phyloP scores from a whole-genome alignment of 2,797 vertebrate genomes.

The Ctenopoma kingsleyae region DNA sequence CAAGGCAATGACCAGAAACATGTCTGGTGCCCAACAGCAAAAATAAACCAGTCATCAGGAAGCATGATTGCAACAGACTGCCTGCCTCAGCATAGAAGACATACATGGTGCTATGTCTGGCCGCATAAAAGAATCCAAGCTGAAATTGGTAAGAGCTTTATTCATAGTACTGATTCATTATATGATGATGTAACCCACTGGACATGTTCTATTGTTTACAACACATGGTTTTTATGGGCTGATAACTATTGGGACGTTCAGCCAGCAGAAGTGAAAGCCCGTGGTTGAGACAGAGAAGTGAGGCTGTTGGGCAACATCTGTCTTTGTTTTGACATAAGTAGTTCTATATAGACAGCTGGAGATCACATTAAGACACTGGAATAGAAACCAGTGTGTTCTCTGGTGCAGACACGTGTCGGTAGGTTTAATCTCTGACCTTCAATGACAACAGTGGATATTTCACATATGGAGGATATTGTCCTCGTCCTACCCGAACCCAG shows the following conservation, averaged over 20 bases:
- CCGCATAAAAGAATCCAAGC: background rate
- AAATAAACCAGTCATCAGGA: slow-evolving; percentile 48
- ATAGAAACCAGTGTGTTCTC: slow-evolving; percentile 8
- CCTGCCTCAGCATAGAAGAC: slow-evolving; percentile 51
- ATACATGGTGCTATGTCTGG: background rate
- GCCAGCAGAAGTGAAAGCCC: slow-evolving; percentile 69
- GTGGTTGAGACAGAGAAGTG: slow-evolving; percentile 69
- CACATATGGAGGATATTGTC: background rate
- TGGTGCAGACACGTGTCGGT: background rate
- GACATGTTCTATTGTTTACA: background rate
- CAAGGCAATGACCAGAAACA: slow-evolving; percentile 1
- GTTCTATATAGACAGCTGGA: slow-evolving; percentile 40
- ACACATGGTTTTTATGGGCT: background rate
- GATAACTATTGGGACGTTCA: background rate
- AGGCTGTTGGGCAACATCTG: slow-evolving; percentile 49
- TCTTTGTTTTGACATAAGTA: slow-evolving; percentile 28
- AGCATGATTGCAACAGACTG: slow-evolving; percentile 46
- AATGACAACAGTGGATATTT: background rate
- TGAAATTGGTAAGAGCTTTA: background rate
- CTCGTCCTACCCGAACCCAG: background rate
- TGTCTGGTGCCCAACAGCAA: slow-evolving; percentile 37
- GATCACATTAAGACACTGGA: slow-evolving; percentile 3
- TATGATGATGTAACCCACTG: background rate
- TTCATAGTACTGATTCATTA: background rate
- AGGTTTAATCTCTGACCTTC: background rate